phyloP scores from a whole-genome alignment of 2,797 vertebrate genomes.

The Sebastes miniatus region DNA sequence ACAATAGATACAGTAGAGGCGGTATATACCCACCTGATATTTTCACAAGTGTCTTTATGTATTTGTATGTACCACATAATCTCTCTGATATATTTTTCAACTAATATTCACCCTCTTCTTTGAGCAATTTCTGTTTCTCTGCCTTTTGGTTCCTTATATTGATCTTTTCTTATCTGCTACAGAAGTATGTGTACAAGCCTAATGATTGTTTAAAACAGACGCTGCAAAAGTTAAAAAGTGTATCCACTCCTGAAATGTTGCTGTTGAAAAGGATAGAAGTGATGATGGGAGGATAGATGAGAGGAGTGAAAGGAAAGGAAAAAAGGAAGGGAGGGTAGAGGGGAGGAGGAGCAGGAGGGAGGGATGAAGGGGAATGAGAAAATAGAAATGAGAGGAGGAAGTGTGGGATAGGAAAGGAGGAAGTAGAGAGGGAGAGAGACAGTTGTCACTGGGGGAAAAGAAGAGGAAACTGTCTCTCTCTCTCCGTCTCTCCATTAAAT shows the following conservation, averaged over 20 bases:
- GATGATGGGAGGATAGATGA: background rate
- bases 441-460: conserved; percentile 1
- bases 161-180: background rate
- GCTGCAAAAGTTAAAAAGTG: background rate
- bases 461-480: conserved; percentile 23
- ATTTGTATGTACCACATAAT: background rate
- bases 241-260: background rate
- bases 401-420: background rate
- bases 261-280: background rate
- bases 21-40: background rate
- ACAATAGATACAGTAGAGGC: background rate
- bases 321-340: background rate
- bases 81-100: no score
- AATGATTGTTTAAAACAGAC: background rate
- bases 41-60: background rate
- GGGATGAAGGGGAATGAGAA: background rate
- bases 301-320: background rate
- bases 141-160: no score
- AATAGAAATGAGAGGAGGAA: background rate
- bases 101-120: no score
- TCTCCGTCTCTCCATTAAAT: conserved; percentile 86
- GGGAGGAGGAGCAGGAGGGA: background rate
- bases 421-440: background rate
- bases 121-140: no score
- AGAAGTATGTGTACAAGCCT: no score